Conservation (phyloP, 2,797 vertebrate genomes). For the Avahi laniger region DNA sequence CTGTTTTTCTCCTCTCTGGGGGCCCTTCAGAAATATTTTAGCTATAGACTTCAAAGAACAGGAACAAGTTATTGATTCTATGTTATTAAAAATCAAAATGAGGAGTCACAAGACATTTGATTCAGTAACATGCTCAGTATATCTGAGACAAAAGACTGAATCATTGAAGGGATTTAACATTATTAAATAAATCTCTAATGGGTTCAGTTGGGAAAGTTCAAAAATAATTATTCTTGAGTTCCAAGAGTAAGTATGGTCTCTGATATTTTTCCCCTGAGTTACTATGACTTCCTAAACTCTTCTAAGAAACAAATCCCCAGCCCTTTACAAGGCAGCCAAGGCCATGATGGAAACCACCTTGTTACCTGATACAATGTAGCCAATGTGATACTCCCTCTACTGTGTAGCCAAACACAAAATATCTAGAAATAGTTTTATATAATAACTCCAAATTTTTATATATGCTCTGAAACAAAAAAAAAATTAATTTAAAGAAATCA, state of each 20-base stretch:
- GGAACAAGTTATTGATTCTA: constrained; percentile 25
- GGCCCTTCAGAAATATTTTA: constrained; percentile 21
- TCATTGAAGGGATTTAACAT: constrained; percentile 47
- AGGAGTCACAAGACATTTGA: constrained; percentile 45
- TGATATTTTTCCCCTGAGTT: neutral
- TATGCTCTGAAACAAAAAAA: constrained; percentile 10
- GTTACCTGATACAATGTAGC: neutral
- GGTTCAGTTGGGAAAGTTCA: constrained; percentile 52
- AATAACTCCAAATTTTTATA: neutral
- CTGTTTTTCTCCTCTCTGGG: neutral
- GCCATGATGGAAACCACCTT: neutral
- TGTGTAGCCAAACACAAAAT: neutral
- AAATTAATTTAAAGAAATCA: neutral
- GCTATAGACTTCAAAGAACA: constrained; percentile 41
- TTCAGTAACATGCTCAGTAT: constrained; percentile 39
- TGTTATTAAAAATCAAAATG: constrained; percentile 68
- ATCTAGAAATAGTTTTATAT: neutral
- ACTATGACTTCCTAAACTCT: constrained; percentile 39
- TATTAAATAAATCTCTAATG: constrained; percentile 65
- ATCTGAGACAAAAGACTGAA: constrained; percentile 50
- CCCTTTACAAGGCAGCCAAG: neutral
- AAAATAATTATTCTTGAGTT: constrained; percentile 63
- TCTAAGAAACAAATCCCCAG: neutral
- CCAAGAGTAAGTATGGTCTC: neutral
- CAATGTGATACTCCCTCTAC: neutral